Evolutionary conservation across 1,140 invertebrate genomes (phyloP).

Genomic region (Tetragonula clypearis): DNA sequence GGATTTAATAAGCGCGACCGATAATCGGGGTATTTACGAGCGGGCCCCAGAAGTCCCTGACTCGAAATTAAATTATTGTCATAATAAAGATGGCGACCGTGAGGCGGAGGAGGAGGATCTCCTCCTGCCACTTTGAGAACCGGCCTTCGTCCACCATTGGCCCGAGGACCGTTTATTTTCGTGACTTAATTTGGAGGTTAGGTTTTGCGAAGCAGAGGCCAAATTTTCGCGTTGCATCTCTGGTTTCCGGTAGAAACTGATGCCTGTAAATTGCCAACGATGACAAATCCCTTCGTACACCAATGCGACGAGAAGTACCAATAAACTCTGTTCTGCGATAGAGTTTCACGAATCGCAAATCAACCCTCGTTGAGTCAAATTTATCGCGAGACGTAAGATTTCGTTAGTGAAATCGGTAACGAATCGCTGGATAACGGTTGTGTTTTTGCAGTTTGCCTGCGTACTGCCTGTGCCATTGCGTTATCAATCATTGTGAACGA

Average conservation of each 20-base stretch:
- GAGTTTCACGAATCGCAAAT: background rate
- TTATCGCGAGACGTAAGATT: background rate
- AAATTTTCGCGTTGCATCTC: background rate
- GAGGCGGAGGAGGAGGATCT: background rate
- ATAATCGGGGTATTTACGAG: constrained; percentile 66
- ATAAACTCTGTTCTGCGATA: background rate
- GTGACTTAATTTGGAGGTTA: background rate
- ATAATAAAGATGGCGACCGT: constrained; percentile 72
- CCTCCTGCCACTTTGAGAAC: constrained; percentile 2
- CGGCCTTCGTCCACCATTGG: background rate
- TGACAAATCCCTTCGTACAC: background rate
- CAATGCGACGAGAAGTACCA: too few species aligned
- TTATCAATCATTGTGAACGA: constrained; percentile 38
- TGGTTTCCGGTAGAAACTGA: background rate
- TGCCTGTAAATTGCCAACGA: background rate
- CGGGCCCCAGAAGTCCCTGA: constrained; percentile 50
- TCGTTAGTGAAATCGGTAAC: background rate
- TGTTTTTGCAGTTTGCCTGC: background rate
- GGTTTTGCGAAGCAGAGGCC: background rate
- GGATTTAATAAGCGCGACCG: constrained; percentile 75
- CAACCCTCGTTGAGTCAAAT: background rate
- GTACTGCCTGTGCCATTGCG: background rate
- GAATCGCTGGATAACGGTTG: background rate
- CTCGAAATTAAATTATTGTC: constrained; percentile 78
- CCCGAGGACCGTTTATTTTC: background rate